Conservation (phyloP, 1,140 invertebrate species). For the Diuraphis noxia region DNA sequence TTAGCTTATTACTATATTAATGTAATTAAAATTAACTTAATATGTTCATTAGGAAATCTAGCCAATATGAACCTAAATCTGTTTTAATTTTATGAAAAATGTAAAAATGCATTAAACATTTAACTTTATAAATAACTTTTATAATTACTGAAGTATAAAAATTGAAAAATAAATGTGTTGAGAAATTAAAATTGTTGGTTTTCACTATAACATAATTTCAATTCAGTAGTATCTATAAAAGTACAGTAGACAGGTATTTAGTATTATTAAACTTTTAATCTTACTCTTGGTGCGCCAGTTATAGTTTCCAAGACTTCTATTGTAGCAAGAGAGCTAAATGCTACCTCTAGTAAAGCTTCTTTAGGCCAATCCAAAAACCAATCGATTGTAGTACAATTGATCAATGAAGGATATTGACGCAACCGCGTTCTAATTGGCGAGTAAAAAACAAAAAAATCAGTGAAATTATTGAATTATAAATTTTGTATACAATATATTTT, state of each 20-base stretch:
- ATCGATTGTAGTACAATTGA: slow-evolving; percentile 85
- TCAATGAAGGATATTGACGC: slow-evolving; percentile 80
- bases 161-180: too few species aligned
- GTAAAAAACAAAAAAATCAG: neutral
- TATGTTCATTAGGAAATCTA: too few species aligned
- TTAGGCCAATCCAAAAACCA: slow-evolving; percentile 87
- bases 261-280: slow-evolving; percentile 12
- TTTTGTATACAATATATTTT: neutral
- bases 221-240: neutral
- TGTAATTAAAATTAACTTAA: too few species aligned
- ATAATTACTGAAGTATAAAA: too few species aligned
- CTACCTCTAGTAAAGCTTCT: slow-evolving; percentile 83
- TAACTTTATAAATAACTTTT: too few species aligned
- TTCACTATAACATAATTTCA: neutral
- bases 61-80: too few species aligned
- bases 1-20: too few species aligned
- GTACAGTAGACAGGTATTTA: too few species aligned
- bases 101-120: too few species aligned
- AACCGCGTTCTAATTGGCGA: slow-evolving; percentile 71
- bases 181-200: neutral
- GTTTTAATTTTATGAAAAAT: too few species aligned
- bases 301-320: slow-evolving; percentile 71
- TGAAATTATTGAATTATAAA: neutral
- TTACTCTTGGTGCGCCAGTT: slow-evolving; percentile 59
- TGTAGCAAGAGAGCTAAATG: slow-evolving; percentile 70